Conservation (phyloP, 2,888 invertebrate genomes). For the Lasioglossum marginatum region DNA sequence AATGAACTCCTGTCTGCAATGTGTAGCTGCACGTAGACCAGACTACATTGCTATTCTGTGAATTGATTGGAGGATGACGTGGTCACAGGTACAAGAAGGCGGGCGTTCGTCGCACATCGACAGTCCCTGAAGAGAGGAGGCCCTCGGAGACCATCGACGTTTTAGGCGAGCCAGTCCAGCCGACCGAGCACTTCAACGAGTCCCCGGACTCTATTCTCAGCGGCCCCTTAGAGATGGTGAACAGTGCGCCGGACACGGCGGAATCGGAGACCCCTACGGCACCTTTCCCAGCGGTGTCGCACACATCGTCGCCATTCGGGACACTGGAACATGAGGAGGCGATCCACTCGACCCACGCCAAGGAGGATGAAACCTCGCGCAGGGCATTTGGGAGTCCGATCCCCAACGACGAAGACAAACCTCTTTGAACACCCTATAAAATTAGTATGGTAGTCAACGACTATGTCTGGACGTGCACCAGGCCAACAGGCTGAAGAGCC, state of each 20-base stretch:
- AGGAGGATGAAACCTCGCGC: constrained; percentile 57
- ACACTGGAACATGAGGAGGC: constrained; percentile 62
- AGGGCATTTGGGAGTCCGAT: constrained; percentile 83
- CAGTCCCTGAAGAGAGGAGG: constrained; percentile 76
- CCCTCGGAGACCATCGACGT: constrained; percentile 55
- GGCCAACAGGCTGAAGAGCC: background rate
- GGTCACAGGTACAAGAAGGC: constrained; percentile 66
- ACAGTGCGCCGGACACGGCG: constrained; percentile 73
- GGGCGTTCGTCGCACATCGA: constrained; percentile 75
- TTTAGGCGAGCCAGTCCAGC: constrained; percentile 69
- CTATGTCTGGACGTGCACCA: background rate
- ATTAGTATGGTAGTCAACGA: constrained; percentile 5
- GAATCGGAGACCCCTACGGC: constrained; percentile 74
- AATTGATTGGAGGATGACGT: constrained; percentile 49
- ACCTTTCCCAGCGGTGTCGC: constrained; percentile 73
- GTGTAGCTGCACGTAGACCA: background rate
- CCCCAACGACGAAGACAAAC: constrained; percentile 80
- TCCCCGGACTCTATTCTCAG: constrained; percentile 77
- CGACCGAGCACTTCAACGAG: constrained; percentile 70
- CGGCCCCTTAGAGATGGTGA: constrained; percentile 72
- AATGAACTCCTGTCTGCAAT: constrained; percentile 38
- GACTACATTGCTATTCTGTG: constrained; percentile 25
- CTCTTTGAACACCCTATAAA: constrained; percentile 52
- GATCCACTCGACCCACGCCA: constrained; percentile 11
- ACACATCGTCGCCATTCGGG: constrained; percentile 68